Evolutionary conservation across 2,888 invertebrate species (phyloP).

Genomic region (Stenchaetothrips biformis): DNA sequence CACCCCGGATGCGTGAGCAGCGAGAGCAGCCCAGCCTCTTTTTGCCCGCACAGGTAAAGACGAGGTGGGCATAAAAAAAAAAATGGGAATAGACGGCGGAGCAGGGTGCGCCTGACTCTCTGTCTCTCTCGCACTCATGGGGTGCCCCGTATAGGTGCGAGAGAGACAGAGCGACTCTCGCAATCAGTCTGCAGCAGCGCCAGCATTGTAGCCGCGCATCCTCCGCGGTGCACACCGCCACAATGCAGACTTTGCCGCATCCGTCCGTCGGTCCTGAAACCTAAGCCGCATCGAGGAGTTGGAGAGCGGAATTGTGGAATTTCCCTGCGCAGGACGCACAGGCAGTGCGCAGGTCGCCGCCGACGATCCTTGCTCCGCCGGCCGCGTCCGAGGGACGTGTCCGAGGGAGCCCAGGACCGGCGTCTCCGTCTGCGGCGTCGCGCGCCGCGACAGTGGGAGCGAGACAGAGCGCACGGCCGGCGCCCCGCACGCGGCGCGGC

Average conservation of each 20-base stretch:
- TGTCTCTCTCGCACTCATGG: no score
- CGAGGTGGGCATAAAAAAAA: neutral
- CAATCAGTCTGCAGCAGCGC: no score
- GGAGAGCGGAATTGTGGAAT: constrained; percentile 8
- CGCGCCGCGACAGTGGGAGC: neutral
- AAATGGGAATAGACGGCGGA: neutral
- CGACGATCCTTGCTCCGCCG: neutral
- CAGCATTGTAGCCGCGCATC: neutral
- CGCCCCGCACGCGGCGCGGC: neutral
- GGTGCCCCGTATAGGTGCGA: no score
- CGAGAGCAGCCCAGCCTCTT: neutral
- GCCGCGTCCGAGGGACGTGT: neutral
- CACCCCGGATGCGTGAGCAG: neutral
- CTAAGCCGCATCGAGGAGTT: neutral
- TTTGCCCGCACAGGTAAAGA: neutral
- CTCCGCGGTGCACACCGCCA: neutral
- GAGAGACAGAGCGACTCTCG: no score
- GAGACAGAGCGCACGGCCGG: neutral
- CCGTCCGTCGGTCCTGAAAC: neutral
- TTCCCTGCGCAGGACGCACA: neutral
- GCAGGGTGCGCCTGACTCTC: neutral
- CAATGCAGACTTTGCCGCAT: neutral
- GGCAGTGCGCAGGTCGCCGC: neutral
- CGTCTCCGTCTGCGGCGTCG: neutral
- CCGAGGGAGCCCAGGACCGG: neutral